phyloP scores from a whole-genome alignment of 2,797 vertebrate genomes.

The Schizopygopsis pylzovi region DNA sequence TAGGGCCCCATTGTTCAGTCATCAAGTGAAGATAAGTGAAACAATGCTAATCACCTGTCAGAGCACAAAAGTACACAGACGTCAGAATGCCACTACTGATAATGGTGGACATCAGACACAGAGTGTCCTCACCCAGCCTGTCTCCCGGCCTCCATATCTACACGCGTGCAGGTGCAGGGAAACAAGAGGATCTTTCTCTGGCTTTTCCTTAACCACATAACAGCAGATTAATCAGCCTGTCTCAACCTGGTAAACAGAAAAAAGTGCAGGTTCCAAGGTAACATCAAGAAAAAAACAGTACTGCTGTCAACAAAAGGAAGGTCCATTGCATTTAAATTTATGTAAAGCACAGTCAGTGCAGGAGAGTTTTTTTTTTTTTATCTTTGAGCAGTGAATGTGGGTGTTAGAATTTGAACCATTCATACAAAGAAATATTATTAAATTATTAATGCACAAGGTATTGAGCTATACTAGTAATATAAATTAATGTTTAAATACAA shows the following conservation, averaged over 20 bases:
- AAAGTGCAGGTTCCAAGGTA: slow-evolving; percentile 27
- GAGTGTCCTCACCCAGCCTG: slow-evolving; percentile 48
- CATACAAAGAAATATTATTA: neutral
- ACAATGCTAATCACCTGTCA: slow-evolving; percentile 61
- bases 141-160: slow-evolving; percentile 49
- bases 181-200: slow-evolving; percentile 45
- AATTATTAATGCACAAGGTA: neutral
- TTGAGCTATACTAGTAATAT: neutral
- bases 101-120: slow-evolving; percentile 50
- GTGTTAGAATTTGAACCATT: neutral
- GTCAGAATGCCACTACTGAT: slow-evolving; percentile 56
- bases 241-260: slow-evolving; percentile 35
- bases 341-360: slow-evolving; percentile 16
- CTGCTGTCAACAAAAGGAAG: slow-evolving; percentile 14
- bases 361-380: neutral
- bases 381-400: neutral
- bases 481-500: too few species aligned
- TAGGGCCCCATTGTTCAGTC: slow-evolving; percentile 59
- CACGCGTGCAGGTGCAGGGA: slow-evolving; percentile 29
- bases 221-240: slow-evolving; percentile 56
- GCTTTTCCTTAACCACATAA: slow-evolving; percentile 25
- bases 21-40: slow-evolving; percentile 61
- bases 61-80: slow-evolving; percentile 47
- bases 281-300: neutral
- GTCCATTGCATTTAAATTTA: slow-evolving; percentile 17